Base-by-base conservation (phyloP, 2,888 invertebrate species). In the Yponomeuta plumbellus region DNA sequence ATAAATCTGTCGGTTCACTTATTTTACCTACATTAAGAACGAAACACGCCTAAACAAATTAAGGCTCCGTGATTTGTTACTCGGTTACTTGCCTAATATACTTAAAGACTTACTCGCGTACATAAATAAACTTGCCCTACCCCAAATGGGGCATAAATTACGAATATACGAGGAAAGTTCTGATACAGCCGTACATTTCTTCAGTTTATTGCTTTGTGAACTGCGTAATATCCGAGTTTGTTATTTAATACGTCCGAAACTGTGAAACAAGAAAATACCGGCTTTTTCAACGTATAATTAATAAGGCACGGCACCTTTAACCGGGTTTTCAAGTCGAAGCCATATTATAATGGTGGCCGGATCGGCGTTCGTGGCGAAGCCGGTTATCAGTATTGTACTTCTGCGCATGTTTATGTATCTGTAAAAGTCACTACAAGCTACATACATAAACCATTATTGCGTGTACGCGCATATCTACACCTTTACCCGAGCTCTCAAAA, bases 181-280 rank as follows among this genome's bases (percentile, higher is more conserved):
- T 13, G 44, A 52, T 52, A 52, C 44, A 52, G 44, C 44, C 44
- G 17, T 52, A 52, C 44, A 52, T 52, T 52, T 17, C 13, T 52
- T 52, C 44, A 52, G 44, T 52, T 52, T 52, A 52, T 52, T 52
- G 44, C 44, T 52, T 52, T 52, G 44, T 52, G 44, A 52, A 52
- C 44, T 52, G 44, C 17, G 44, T 52, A 52, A 52, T 52, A 17
- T 17, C 17, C 17, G 44, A 17, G 44, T 52, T 52, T 52, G 44
- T 52, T 52, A 52, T 52, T 52, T 52, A 17, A 52, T 17, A 17
- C 17, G 8, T 0, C 17, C 44, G 17, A 52, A 17, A 52, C 44
- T 52, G 44, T 17, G 44, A 52, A 52, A 52, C 44, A 52, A 52
- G 44, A 52, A 13, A 52, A 52, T 17, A 34, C 34, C 34, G 34